Percentiles rank a stretch among this genome's conserved stretches.
Conservation (phyloP, 2,797 vertebrate species). For the Yasuhikotakia modesta region DNA sequence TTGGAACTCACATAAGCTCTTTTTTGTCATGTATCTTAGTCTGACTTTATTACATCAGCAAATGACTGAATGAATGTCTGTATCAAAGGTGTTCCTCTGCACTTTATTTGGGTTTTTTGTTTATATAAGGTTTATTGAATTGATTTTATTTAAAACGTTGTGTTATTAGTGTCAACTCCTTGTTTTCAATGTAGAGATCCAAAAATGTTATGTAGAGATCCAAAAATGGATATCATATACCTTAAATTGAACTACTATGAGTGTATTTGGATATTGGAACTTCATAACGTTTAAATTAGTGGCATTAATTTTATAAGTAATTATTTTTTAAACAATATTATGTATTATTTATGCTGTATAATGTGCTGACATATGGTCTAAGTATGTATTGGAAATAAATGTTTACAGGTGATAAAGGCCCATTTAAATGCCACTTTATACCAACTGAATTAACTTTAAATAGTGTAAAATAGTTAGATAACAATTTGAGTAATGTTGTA, state of each 20-base stretch:
- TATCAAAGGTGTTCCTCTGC: too few species aligned
- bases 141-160: not conserved
- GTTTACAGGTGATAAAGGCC: not conserved
- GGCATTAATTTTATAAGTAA: not conserved
- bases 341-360: not conserved
- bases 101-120: too few species aligned
- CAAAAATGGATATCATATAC: not conserved
- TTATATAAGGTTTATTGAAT: not conserved
- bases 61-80: too few species aligned
- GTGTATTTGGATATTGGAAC: not conserved
- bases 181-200: too few species aligned
- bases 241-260: not conserved
- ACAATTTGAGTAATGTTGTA: too few species aligned
- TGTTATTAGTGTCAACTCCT: not conserved
- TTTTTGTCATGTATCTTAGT: conserved; percentile 2
- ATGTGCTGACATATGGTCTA: not conserved
- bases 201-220: not conserved
- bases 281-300: not conserved
- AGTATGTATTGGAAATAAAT: too few species aligned
- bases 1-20: conserved; percentile 48
- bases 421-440: not conserved
- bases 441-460: not conserved
- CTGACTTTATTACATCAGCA: conserved; percentile 19
- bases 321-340: not conserved
- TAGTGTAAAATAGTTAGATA: not conserved